Evolutionary conservation across 2,113 vertebrate genomes (phyloP), one percentile per base, ranked within the genome.

Genomic region (Thamnophis sirtalis): DNA sequence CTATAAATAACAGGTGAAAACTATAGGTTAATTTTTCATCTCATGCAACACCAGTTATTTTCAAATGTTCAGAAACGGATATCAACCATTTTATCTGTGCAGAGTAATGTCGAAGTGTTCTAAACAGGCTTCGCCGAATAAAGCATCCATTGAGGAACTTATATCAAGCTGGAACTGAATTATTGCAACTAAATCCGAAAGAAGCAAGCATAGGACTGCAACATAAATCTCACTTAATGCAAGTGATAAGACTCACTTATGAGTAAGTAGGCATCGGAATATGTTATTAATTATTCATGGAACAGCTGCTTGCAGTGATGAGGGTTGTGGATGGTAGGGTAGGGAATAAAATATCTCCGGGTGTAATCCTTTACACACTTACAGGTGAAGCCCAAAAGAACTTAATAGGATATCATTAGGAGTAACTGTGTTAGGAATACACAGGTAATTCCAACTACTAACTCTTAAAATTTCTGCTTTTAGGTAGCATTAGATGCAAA

Each of bases 401-500:
- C 51, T 80, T 22, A 90, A 33, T n/a, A 19, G n/a, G 21, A 93
- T 93, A 91, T 91, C 93, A 96, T 95, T 96, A 91, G 73, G 51
- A 68, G 84, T 4, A 80, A 80, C 33, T 43, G 17, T 21, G 73
- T 21, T 80, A 38, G 68, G n/a, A 73, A 73, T 73, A n/a, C 15
- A 38, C 15, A 33, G 68, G 15, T 38, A 38, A 80, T 80, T 80
- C 33, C 33, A 80, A 80, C 73, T 80, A 13, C 63, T 48, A 87
- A 86, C 80, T 93, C 96, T 96, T 93, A 91, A 91, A 89, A 91
- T 94, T 94, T 96, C 84, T 91, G 94, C 84, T 96, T 96, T 90
- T 95, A 80, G 89, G 56, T 95, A 94, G 48, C 93, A 58, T 93
- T 96, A 95, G 94, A 94, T 96, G 93, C 91, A 95, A 95, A 95